Percentiles rank a stretch among this genome's conserved stretches.
These are phyloP conservation scores for Adoxophyes honmai DNA, from an alignment of 1,140 invertebrate species.

Conservation along the genomic window DNA sequence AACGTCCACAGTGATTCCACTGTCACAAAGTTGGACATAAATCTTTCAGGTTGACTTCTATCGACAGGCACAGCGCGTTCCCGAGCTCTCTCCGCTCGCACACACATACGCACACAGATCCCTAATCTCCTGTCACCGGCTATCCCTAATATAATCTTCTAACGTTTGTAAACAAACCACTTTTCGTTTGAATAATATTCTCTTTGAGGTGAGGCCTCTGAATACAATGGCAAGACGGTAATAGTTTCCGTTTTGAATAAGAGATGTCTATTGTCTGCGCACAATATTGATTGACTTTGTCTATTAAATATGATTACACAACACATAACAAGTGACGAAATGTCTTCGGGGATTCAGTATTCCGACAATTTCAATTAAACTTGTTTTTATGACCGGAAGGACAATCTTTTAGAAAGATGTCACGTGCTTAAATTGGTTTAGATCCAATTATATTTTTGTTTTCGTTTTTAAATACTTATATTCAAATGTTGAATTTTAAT, in stretches of 20 bases:
- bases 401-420: background rate
- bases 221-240: constrained; percentile 69
- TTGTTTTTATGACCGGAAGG: background rate
- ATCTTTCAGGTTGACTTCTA: constrained; percentile 60
- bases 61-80: constrained; percentile 40
- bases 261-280: constrained; percentile 66
- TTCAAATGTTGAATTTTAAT: constrained; percentile 38
- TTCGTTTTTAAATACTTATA: background rate
- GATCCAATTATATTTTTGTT: no score
- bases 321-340: constrained; percentile 31
- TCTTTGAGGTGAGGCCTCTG: constrained; percentile 55
- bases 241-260: constrained; percentile 75
- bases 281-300: constrained; percentile 67
- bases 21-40: constrained; percentile 64
- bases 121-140: constrained; percentile 42
- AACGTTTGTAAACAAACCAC: constrained; percentile 67
- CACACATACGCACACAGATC: constrained; percentile 27
- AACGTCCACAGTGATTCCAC: constrained; percentile 52
- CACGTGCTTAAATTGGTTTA: no score
- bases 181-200: constrained; percentile 70
- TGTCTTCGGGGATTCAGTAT: constrained; percentile 36
- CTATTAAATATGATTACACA: constrained; percentile 38
- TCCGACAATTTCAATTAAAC: background rate
- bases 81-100: constrained; percentile 37
- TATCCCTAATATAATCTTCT: constrained; percentile 49